These are phyloP conservation scores for Tetrax tetrax DNA, from an alignment of 2,113 vertebrate genomes.

Conservation along the genomic window DNA sequence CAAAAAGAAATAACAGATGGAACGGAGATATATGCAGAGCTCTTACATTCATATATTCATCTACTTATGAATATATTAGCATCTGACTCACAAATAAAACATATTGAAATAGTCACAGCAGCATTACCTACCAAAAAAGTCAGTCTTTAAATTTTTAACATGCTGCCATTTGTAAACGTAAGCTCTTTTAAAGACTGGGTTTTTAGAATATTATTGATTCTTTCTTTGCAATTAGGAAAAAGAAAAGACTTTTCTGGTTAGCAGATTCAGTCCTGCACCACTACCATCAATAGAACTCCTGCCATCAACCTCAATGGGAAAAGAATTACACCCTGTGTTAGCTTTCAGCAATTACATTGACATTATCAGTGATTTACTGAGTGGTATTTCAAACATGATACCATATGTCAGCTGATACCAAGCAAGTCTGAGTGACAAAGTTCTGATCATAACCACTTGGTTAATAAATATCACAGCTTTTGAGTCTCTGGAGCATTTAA, in stretches of 20 bases:
- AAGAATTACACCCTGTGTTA: conserved; percentile 46
- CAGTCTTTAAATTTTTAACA: not conserved
- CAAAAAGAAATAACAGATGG: conserved; percentile 54
- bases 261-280: not conserved
- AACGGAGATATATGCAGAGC: not conserved
- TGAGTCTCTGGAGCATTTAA: conserved; percentile 27
- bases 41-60: conserved; percentile 2
- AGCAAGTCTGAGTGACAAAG: conserved; percentile 40
- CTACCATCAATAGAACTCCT: not conserved
- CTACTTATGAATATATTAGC: not conserved
- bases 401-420: conserved; percentile 53
- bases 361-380: conserved; percentile 66
- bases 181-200: not conserved
- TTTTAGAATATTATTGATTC: not conserved
- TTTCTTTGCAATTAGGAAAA: not conserved
- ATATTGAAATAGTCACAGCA: not conserved
- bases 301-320: conserved; percentile 24
- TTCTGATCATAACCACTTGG: conserved; percentile 47
- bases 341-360: conserved; percentile 59
- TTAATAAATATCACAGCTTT: conserved; percentile 57
- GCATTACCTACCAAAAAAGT: not conserved
- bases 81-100: conserved; percentile 41
- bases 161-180: not conserved
- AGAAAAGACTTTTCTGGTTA: not conserved
- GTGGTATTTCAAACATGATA: conserved; percentile 53